These are phyloP conservation scores for Hypocryptadius cinnamomeus DNA, from an alignment of 2,113 vertebrate species.

Conservation along the genomic window DNA sequence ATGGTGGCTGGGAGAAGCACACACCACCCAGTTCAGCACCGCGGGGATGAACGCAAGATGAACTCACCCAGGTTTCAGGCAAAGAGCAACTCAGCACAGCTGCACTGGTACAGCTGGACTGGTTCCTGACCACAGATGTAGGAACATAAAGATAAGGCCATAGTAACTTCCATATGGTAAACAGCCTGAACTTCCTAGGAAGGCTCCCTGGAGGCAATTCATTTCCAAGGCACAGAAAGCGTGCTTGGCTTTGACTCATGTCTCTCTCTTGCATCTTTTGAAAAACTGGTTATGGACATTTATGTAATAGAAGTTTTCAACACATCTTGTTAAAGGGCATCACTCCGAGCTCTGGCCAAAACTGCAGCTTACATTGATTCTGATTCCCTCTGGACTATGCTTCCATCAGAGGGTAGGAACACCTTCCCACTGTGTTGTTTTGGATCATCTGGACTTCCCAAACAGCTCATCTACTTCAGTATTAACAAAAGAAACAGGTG, in stretches of 20 bases:
- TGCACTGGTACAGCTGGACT: background rate
- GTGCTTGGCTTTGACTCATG: background rate
- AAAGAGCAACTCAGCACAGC: background rate
- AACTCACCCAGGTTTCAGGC: background rate
- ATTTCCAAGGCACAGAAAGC: constrained; percentile 2
- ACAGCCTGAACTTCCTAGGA: background rate
- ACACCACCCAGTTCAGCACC: fast-evolving
- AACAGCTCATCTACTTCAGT: background rate
- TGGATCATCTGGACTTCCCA: background rate
- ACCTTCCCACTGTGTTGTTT: background rate
- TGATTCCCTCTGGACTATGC: background rate
- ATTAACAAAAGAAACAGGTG: background rate
- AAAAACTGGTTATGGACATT: background rate
- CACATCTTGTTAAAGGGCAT: background rate
- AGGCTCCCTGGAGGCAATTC: background rate
- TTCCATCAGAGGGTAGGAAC: background rate
- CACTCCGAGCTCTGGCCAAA: background rate
- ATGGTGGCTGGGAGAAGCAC: fast-evolving
- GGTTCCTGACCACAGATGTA: background rate
- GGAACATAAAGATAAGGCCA: background rate
- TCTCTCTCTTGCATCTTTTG: background rate
- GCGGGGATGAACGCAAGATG: fast-evolving
- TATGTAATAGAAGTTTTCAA: background rate
- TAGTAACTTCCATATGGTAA: background rate
- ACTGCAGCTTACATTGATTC: background rate